Conservation (phyloP, 1,140 invertebrate species). For the Drosophila pandora region DNA sequence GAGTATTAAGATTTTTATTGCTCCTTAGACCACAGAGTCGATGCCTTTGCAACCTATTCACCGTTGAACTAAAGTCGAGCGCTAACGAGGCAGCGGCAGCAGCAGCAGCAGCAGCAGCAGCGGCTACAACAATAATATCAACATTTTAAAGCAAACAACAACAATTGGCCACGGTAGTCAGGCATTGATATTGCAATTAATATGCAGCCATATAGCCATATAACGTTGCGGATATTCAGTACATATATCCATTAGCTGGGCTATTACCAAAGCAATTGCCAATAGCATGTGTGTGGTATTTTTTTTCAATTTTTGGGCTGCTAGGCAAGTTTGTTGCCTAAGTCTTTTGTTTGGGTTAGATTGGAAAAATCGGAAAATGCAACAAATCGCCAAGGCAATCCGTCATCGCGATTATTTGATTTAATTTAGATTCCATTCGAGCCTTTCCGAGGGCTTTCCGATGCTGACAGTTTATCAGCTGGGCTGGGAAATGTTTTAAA, state of each 20-base stretch:
- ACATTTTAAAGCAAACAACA: constrained; percentile 39
- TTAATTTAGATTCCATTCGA: constrained; percentile 75
- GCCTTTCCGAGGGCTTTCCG: constrained; percentile 28
- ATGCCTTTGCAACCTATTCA: constrained; percentile 24
- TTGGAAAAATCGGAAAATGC: constrained; percentile 5
- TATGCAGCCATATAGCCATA: constrained; percentile 44
- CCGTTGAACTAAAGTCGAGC: constrained; percentile 48
- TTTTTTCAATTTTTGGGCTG: constrained; percentile 25
- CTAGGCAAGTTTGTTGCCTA: constrained; percentile 63
- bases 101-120: constrained; percentile 5
- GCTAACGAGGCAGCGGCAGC: constrained; percentile 62
- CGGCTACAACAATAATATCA: constrained; percentile 19
- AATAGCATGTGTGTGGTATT: constrained; percentile 57
- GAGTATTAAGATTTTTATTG: constrained; percentile 37
- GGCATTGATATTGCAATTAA: constrained; percentile 78
- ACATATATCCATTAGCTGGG: constrained; percentile 25
- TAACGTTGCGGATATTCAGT: constrained; percentile 27
- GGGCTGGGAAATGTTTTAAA: constrained; percentile 59
- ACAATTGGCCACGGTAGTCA: constrained; percentile 61
- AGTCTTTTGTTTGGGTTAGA: constrained; percentile 66
- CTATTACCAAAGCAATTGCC: constrained; percentile 26
- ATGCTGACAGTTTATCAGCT: constrained; percentile 69
- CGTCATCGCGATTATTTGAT: constrained; percentile 72
- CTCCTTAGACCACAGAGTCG: constrained; percentile 7
- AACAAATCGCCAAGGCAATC: constrained; percentile 49